phyloP scores from a whole-genome alignment of 2,113 vertebrate genomes.

The Colossoma macropomum region DNA sequence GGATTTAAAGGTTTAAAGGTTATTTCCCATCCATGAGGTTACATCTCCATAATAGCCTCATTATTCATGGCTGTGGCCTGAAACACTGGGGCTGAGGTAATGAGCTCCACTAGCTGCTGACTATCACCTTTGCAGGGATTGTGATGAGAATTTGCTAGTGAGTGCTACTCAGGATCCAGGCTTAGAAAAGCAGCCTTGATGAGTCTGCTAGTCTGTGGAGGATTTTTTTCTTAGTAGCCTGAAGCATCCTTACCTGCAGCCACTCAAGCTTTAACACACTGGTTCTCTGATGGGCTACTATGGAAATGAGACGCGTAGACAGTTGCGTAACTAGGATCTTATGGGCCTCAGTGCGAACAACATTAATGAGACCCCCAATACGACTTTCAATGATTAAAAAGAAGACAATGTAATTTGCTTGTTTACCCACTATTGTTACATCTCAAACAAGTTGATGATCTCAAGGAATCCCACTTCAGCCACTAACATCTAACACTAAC shows the following conservation, averaged over 20 bases:
- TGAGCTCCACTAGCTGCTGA: conserved; percentile 74
- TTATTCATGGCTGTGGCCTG: conserved; percentile 74
- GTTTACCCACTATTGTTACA: too few species aligned
- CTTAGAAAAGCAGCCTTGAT: conserved; percentile 45
- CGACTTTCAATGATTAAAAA: too few species aligned
- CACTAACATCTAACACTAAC: too few species aligned
- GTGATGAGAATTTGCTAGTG: conserved; percentile 64
- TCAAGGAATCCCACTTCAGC: too few species aligned
- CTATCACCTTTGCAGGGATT: conserved; percentile 65
- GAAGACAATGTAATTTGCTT: not conserved
- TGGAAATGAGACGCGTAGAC: not conserved
- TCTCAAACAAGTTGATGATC: too few species aligned
- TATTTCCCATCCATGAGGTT: conserved; percentile 61
- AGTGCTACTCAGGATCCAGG: conserved; percentile 55
- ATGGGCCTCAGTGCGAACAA: too few species aligned
- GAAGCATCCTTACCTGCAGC: not conserved
- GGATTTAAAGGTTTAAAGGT: conserved; percentile 62
- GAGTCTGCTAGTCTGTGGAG: not conserved
- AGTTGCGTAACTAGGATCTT: too few species aligned
- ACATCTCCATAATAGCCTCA: conserved; percentile 79
- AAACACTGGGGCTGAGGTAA: conserved; percentile 71
- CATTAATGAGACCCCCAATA: too few species aligned
- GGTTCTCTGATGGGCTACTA: not conserved
- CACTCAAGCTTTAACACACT: not conserved
- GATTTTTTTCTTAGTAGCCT: not conserved